Conservation (phyloP, 2,888 invertebrate genomes). For the Cantharis rustica region DNA sequence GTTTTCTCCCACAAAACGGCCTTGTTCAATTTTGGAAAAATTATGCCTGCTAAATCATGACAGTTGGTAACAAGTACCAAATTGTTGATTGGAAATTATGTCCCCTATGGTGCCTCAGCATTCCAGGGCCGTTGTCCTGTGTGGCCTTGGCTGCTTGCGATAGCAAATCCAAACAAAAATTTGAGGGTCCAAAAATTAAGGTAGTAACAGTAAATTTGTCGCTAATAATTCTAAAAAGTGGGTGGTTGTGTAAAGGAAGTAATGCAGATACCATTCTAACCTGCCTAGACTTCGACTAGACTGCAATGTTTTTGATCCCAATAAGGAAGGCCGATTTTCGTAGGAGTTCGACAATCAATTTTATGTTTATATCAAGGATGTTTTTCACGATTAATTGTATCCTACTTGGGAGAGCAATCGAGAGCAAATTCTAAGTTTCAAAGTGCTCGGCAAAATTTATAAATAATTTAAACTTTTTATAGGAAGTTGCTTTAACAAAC, state of each 20-base stretch:
- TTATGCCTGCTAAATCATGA: neutral
- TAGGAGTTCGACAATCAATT: neutral
- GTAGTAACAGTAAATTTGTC: constrained; percentile 9
- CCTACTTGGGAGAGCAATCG: neutral
- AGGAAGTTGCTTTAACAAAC: neutral
- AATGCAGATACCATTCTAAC: constrained; percentile 6
- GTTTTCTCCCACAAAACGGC: neutral
- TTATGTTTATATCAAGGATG: neutral
- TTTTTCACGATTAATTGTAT: neutral
- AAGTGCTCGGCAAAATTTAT: neutral
- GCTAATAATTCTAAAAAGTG: constrained; percentile 8
- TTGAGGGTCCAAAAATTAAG: constrained; percentile 10
- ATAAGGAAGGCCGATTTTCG: neutral
- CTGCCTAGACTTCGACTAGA: constrained; percentile 7
- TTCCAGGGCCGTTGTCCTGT: constrained; percentile 35
- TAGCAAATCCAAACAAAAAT: constrained; percentile 24
- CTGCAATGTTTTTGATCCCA: neutral
- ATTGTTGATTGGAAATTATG: constrained; percentile 27
- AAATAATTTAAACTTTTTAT: neutral
- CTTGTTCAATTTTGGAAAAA: neutral
- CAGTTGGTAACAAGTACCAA: constrained; percentile 21
- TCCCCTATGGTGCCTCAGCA: constrained; percentile 35
- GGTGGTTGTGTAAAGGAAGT: constrained; percentile 14
- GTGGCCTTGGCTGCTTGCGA: constrained; percentile 34
- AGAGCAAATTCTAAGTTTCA: neutral